Percentiles rank a stretch among this genome's conserved stretches.
Evolutionary conservation across 2,797 vertebrate genomes (phyloP).

Genomic region (Heteromormyrus szaboi): DNA sequence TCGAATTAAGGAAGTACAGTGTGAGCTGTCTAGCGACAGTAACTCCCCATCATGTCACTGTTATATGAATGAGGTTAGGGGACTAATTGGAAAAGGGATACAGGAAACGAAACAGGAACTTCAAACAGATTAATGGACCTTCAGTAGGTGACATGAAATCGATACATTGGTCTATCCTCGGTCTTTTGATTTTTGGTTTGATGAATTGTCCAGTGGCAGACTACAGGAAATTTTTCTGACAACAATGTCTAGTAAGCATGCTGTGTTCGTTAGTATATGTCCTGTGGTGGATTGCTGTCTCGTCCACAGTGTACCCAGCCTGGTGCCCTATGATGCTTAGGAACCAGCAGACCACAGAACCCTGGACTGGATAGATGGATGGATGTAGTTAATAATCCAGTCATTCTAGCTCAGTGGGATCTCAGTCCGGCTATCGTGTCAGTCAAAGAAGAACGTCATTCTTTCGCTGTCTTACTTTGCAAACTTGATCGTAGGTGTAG

Average conservation of each 20-base stretch:
- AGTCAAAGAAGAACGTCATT: not conserved
- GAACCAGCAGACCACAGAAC: not conserved
- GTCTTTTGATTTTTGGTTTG: not conserved
- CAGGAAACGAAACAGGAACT: not conserved
- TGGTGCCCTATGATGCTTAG: not conserved
- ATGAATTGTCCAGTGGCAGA: not conserved
- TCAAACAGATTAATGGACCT: not conserved
- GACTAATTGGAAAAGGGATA: not conserved
- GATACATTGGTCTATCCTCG: not conserved
- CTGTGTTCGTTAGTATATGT: not conserved
- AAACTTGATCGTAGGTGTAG: not conserved
- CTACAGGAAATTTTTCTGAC: not conserved
- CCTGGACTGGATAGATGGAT: not conserved
- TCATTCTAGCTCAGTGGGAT: not conserved
- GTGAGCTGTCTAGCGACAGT: not conserved
- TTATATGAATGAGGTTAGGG: not conserved
- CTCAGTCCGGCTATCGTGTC: not conserved
- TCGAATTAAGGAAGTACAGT: not conserved
- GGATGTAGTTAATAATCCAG: not conserved
- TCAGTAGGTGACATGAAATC: not conserved
- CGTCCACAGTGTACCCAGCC: not conserved
- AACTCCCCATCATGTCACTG: not conserved
- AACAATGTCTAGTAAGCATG: not conserved
- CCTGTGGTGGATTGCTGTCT: not conserved
- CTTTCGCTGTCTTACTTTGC: not conserved